phyloP scores from a whole-genome alignment of 2,888 invertebrate species.

The Synanthedon vespiformis region DNA sequence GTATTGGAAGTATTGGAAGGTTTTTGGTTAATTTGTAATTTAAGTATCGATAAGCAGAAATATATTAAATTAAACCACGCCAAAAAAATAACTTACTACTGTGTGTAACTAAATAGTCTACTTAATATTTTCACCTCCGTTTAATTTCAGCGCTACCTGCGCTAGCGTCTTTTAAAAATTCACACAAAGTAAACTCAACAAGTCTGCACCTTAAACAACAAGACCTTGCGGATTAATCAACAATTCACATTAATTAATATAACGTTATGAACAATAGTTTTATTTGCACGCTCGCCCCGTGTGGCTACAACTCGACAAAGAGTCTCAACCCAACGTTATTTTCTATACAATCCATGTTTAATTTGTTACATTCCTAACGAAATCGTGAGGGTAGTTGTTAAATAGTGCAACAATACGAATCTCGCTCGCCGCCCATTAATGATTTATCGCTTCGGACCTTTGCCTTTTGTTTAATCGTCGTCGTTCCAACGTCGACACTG shows the following conservation, averaged over 20 bases:
- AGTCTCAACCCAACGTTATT: conserved; percentile 34
- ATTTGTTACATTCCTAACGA: conserved; percentile 27
- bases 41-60: no score
- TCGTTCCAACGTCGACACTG: not conserved
- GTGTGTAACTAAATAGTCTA: no score
- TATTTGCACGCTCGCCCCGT: conserved; percentile 5
- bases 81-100: no score
- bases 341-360: conserved; percentile 45
- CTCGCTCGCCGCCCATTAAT: not conserved
- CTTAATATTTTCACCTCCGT: no score
- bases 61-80: no score
- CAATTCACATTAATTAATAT: conserved; percentile 52
- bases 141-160: no score
- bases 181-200: conserved; percentile 4
- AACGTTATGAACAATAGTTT: conserved; percentile 9
- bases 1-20: no score
- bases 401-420: not conserved
- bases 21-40: no score
- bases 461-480: conserved; percentile 38
- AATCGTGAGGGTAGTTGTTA: conserved; percentile 43
- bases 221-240: conserved; percentile 30
- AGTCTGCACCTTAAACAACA: not conserved
- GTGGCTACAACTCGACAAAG: conserved; percentile 37
- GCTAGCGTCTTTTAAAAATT: not conserved
- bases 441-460: conserved; percentile 37